Conservation (phyloP, 1,140 invertebrate species). For the Catajapyx aquilonaris region DNA sequence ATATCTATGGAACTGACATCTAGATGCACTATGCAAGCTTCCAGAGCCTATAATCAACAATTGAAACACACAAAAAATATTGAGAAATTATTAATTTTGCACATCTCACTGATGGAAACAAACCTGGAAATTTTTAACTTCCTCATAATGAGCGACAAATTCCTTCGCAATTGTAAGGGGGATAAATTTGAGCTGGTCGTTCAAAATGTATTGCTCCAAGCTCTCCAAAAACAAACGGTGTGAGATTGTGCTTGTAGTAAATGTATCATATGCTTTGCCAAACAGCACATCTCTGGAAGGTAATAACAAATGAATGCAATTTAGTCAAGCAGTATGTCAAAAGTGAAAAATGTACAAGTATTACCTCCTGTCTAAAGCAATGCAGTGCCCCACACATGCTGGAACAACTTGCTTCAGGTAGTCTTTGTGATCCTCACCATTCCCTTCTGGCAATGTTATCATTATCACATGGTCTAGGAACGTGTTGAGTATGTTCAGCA, state of each 20-base stretch:
- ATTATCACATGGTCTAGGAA: too few relatives aligned
- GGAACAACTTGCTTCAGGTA: slow-evolving; percentile 21
- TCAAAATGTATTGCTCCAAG: slow-evolving; percentile 12
- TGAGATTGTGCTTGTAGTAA: slow-evolving; percentile 9
- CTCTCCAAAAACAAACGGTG: slow-evolving; percentile 12
- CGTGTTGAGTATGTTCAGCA: too few relatives aligned
- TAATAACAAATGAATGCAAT: too few relatives aligned
- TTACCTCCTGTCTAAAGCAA: slow-evolving; percentile 17
- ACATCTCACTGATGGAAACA: too few relatives aligned
- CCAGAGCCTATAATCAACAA: slow-evolving; percentile 45
- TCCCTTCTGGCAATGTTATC: too few relatives aligned
- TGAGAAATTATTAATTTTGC: too few relatives aligned
- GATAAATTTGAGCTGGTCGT: slow-evolving; percentile 11
- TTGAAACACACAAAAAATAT: slow-evolving; percentile 6
- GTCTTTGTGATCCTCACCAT: slow-evolving; percentile 5
- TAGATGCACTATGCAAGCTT: slow-evolving; percentile 58
- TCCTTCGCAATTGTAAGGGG: slow-evolving; percentile 13
- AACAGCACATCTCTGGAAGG: slow-evolving; percentile 10
- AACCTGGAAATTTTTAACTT: slow-evolving; percentile 12
- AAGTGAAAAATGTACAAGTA: neutral
- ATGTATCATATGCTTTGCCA: slow-evolving; percentile 11
- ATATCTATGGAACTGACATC: slow-evolving; percentile 70
- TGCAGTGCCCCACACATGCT: slow-evolving; percentile 24
- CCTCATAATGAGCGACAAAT: slow-evolving; percentile 12
- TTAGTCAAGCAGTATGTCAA: too few relatives aligned